Percentiles rank a stretch among this genome's conserved stretches.
Conservation (phyloP, 2,888 invertebrate species). For the Thymelicus acteon region DNA sequence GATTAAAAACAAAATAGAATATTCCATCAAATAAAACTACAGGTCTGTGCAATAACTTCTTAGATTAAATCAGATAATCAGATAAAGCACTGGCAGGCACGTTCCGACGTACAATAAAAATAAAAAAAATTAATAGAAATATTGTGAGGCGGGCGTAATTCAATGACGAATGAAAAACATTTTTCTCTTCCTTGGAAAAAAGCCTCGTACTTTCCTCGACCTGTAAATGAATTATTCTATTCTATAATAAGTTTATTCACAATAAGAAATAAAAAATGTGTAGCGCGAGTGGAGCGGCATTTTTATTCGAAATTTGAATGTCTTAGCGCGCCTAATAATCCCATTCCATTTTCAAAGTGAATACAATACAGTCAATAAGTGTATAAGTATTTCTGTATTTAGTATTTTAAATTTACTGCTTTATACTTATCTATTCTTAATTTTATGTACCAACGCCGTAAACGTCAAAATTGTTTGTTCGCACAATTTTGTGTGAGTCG, state of each 20-base stretch:
- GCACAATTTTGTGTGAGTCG: slow-evolving; percentile 43
- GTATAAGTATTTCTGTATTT: too few species aligned
- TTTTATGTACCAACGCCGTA: not conserved
- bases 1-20: slow-evolving; percentile 1
- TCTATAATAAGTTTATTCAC: slow-evolving; percentile 80
- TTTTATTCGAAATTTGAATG: slow-evolving; percentile 30
- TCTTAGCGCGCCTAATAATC: slow-evolving; percentile 11
- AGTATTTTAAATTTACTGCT: too few species aligned
- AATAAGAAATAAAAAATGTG: slow-evolving; percentile 53
- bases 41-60: slow-evolving; percentile 30
- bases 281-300: slow-evolving; percentile 27
- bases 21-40: slow-evolving; percentile 32
- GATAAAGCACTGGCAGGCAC: slow-evolving; percentile 55
- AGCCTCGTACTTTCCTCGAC: slow-evolving; percentile 57
- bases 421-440: not conserved
- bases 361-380: not conserved
- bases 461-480: slow-evolving; percentile 11
- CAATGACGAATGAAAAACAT: slow-evolving; percentile 67
- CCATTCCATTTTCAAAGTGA: slow-evolving; percentile 21
- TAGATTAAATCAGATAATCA: slow-evolving; percentile 64
- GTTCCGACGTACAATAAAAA: slow-evolving; percentile 68
- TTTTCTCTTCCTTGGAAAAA: slow-evolving; percentile 55
- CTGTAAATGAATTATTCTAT: slow-evolving; percentile 78
- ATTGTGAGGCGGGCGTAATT: slow-evolving; percentile 75
- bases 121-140: slow-evolving; percentile 78